These are phyloP conservation scores for Numenius phaeopus DNA, from an alignment of 2,797 vertebrate species.

Conservation along the genomic window DNA sequence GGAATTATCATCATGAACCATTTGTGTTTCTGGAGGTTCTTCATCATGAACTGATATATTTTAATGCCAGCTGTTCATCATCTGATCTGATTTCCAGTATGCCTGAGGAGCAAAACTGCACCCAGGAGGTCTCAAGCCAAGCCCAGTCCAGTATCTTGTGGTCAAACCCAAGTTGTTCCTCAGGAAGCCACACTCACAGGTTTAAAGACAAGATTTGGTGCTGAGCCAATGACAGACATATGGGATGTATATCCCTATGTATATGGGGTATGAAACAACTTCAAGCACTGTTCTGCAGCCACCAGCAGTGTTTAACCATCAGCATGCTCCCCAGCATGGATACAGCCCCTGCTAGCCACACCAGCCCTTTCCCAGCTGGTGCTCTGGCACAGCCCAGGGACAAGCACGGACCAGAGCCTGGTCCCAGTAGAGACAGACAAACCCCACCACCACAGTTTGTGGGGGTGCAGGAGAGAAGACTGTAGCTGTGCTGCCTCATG, in stretches of 20 bases:
- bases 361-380: background rate
- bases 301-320: background rate
- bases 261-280: background rate
- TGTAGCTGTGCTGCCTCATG: background rate
- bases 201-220: background rate
- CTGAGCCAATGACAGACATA: background rate
- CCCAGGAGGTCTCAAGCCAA: background rate
- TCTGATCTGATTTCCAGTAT: background rate
- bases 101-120: background rate
- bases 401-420: background rate
- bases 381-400: background rate
- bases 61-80: background rate
- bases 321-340: background rate
- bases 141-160: background rate
- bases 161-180: background rate
- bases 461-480: background rate
- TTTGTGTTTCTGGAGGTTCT: background rate
- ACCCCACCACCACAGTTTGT: rapidly evolving
- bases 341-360: background rate
- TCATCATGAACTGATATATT: background rate
- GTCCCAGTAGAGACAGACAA: background rate
- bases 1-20: background rate
- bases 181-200: background rate
- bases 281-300: background rate
- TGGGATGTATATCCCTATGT: rapidly evolving